Evolutionary conservation across 2,797 vertebrate species (phyloP).

Genomic region (Vespertilio murinus): DNA sequence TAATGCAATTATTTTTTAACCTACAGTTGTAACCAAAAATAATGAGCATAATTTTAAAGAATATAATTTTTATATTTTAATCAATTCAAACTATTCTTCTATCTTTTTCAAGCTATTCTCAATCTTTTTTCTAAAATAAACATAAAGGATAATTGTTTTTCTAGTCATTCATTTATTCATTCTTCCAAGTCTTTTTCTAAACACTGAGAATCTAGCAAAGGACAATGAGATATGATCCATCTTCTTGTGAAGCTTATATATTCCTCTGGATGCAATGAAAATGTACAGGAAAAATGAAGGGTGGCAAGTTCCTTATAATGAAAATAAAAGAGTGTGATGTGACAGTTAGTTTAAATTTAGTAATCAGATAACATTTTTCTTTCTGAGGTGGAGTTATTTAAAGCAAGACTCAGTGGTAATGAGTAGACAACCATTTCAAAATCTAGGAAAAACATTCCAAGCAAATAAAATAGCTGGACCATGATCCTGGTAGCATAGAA

Average conservation of each 20-base stretch:
- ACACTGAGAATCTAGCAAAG: neutral
- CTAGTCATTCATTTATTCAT: neutral
- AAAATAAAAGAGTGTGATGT: neutral
- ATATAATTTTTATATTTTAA: conserved; percentile 48
- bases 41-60: conserved; percentile 36
- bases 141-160: neutral
- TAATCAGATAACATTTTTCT: conserved; percentile 22
- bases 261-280: neutral
- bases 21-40: conserved; percentile 47
- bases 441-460: neutral
- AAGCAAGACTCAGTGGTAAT: neutral
- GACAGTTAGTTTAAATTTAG: conserved; percentile 17
- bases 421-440: neutral
- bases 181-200: neutral
- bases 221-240: neutral
- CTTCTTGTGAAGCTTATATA: neutral
- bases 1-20: conserved; percentile 24
- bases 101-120: conserved; percentile 10
- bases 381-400: neutral
- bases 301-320: neutral
- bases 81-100: neutral
- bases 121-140: neutral
- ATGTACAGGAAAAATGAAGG: neutral
- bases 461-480: neutral
- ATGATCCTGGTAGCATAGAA: neutral